Evolutionary conservation across 1,140 invertebrate species (phyloP), one percentile per base, ranked within the genome.

Genomic region (Lepidurus couesii): DNA sequence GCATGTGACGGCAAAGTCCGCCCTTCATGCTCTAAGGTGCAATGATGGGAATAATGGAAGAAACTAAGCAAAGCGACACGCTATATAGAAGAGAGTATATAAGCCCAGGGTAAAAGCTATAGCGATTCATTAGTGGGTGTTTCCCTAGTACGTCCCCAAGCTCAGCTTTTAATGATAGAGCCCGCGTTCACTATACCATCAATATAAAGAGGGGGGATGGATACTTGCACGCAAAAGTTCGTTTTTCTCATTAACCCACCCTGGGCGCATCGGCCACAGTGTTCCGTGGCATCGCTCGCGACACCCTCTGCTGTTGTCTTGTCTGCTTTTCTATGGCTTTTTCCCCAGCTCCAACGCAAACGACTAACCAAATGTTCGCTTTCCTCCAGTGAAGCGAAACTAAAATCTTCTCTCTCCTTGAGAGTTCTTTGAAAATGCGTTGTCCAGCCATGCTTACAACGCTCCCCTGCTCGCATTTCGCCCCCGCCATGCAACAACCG

Each of bases 161-260:
- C 53, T 65, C 53, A 65, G 53, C 53, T 65, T 65, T 65, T 65
- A 65, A 65, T 65, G 53, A 65, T 16, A 65, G 53, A 16, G 53
- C 53, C 53, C 53, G n/a, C 53, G 21, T 65, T n/a, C 53, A 65
- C 16, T 21, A 34, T 65, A 21, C 9, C 53, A 65, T 65, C 53
- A 65, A 65, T 65, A 65, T 65, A 65, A 65, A 65, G 53, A 11
- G 53, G 53, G 53, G 53, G 53, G 13, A 13, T 9, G 53, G 8
- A n/a, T 16, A 16, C 53, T 65, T 21, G 53, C 53, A 65, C 53
- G 53, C 53, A 65, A 65, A 65, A 65, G 53, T 65, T 65, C 53
- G 53, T 16, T 65, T 21, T 65, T 65, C 53, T 65, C 53, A 65
- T 65, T 65, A 65, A 65, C 53, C 53, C 53, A 65, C 53, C 53